Base-by-base conservation (phyloP, 2,113 vertebrate genomes). In the Talpa occidentalis region DNA sequence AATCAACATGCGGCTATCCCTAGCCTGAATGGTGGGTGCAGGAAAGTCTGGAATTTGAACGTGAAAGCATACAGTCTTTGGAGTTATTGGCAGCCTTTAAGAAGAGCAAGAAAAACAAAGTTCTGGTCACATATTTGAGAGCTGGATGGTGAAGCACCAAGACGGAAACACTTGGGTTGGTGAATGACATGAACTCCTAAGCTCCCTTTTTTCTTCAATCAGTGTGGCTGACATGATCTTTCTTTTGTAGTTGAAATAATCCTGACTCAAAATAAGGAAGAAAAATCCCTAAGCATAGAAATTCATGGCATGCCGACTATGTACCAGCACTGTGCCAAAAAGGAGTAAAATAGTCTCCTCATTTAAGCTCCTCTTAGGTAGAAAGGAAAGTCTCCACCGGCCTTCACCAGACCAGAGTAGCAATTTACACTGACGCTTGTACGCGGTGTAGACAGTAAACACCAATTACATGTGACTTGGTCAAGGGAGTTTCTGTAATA, bases 41-140 rank as follows among this genome's bases (percentile, higher is more conserved):
- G 21, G 16, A 32, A 37, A 78, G 37, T 66, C n/a, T 52, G 3
- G 22, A n/a, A 54, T 35, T 85, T 81, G 16, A 86, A 54, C 40
- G 17, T 35, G 32, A 24, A 88, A 24, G 28, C 52, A 21, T 1
- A 52, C 0, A 40, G 10, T 1, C 60, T 16, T 9, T 86, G 15
- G 54, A 64, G 59, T 42, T 44, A 12, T 26, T 35, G 37, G 44
- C 14, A 59, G 40, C 40, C 32, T 62, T 52, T 52, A 70, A 59
- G 22, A 93, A 78, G 62, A 73, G 40, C 73, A 8, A 88, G 72
- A 94, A 84, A 87, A 94, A 52, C 19, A 37, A 86, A 92, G 85
- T 80, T 69, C 28, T 69, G 40, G 22, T 62, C 8, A 47, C 26
- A 66, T 54, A 80, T 8, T 72, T 30, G 28, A 88, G 32, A 56